A percentile compares a stretch with the other conserved stretches of the same genome.
Conservation (phyloP, 2,888 invertebrate genomes). For the Endotricha flammealis region DNA sequence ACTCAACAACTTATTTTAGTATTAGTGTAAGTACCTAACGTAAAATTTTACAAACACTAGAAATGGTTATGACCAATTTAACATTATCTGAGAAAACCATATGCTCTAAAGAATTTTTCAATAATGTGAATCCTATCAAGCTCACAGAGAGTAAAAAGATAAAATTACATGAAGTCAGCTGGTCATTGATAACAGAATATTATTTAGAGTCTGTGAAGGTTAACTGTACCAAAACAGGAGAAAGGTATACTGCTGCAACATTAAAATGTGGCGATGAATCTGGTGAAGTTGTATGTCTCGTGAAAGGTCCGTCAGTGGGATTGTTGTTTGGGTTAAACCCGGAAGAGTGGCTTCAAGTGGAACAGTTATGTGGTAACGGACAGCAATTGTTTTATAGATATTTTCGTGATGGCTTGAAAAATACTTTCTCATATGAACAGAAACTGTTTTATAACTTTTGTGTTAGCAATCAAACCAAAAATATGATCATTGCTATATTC, state of each 20-base stretch:
- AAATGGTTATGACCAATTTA: conserved; percentile 12
- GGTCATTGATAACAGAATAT: conserved; percentile 61
- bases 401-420: conserved; percentile 59
- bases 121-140: conserved; percentile 43
- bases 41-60: too few relatives aligned
- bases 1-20: too few relatives aligned
- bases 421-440: conserved; percentile 50
- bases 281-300: conserved; percentile 55
- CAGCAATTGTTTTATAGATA: conserved; percentile 67
- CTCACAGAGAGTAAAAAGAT: conserved; percentile 48
- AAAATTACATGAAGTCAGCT: conserved; percentile 43
- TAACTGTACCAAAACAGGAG: conserved; percentile 34
- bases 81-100: neutral
- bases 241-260: conserved; percentile 44
- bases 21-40: too few relatives aligned
- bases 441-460: conserved; percentile 70
- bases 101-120: conserved; percentile 28
- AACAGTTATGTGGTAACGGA: conserved; percentile 42
- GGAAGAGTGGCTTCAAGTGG: conserved; percentile 57
- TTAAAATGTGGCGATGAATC: conserved; percentile 54
- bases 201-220: conserved; percentile 67
- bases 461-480: conserved; percentile 44
- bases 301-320: conserved; percentile 50
- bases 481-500: conserved; percentile 51
- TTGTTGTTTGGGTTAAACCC: conserved; percentile 51